These are phyloP conservation scores for Poeciliopsis infans DNA, from an alignment of 2,797 vertebrate genomes.

Conservation along the genomic window DNA sequence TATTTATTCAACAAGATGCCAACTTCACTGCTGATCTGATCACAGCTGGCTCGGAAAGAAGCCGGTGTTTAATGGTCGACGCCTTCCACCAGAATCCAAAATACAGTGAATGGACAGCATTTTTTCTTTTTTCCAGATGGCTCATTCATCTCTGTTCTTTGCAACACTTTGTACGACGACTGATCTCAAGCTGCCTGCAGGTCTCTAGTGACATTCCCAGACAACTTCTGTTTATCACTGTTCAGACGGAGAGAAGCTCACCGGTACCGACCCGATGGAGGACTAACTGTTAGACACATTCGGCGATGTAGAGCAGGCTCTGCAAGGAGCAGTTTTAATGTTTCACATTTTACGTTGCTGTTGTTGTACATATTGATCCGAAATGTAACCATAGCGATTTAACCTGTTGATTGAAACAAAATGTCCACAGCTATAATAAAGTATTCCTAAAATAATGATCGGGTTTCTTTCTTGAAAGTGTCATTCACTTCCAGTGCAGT, in stretches of 20 bases:
- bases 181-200: constrained; percentile 3
- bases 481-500: neutral
- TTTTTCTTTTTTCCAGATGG: neutral
- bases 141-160: neutral
- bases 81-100: neutral
- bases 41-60: neutral
- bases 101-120: neutral
- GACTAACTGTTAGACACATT: constrained; percentile 69
- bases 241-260: constrained; percentile 27
- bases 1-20: constrained; percentile 1
- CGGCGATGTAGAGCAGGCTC: constrained; percentile 81
- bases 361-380: constrained; percentile 76
- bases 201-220: constrained; percentile 27
- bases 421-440: constrained; percentile 82
- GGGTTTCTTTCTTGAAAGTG: neutral
- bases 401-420: constrained; percentile 77
- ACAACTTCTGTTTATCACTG: constrained; percentile 24
- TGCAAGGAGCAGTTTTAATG: constrained; percentile 53
- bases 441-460: constrained; percentile 65
- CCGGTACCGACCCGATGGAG: constrained; percentile 40
- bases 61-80: neutral
- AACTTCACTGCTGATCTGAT: neutral
- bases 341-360: constrained; percentile 82
- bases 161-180: neutral
- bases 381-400: constrained; percentile 80